Conservation (phyloP, 2,888 invertebrate species). For the Metellina segmentata region DNA sequence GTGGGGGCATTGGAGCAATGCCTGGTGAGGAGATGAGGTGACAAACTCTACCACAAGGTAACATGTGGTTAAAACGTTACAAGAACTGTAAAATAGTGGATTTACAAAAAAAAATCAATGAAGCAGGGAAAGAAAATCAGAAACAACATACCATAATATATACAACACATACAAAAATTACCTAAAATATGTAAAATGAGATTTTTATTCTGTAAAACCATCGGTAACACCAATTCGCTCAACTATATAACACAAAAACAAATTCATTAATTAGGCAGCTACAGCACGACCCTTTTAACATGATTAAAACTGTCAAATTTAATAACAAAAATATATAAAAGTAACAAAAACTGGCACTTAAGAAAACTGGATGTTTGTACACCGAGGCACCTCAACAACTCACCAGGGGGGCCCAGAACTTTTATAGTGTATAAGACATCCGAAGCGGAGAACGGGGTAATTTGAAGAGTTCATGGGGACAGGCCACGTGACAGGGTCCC, state of each 20-base stretch:
- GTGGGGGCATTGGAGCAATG: constrained; percentile 47
- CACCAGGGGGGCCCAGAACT: constrained; percentile 63
- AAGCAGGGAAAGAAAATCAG: neutral
- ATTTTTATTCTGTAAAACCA: constrained; percentile 19
- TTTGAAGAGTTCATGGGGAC: constrained; percentile 59
- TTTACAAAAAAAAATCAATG: neutral
- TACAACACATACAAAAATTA: constrained; percentile 13
- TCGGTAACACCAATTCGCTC: neutral
- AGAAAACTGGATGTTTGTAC: neutral
- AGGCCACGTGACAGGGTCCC: constrained; percentile 46
- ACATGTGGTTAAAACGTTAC: neutral
- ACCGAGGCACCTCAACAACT: constrained; percentile 50
- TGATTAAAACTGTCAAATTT: constrained; percentile 21
- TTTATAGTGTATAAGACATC: constrained; percentile 67
- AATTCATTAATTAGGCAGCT: constrained; percentile 10
- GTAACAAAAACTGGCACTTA: constrained; percentile 47
- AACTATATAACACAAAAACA: constrained; percentile 21
- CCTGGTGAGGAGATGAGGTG: constrained; percentile 73
- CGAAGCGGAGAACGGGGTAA: constrained; percentile 70
- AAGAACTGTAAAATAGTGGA: neutral
- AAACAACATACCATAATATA: constrained; percentile 1
- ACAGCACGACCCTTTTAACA: neutral
- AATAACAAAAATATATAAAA: constrained; percentile 52
- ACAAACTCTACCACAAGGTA: neutral
- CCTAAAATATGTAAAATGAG: constrained; percentile 33